Evolutionary conservation across 2,113 vertebrate genomes (phyloP).

Genomic region (Seriola rivoliana): DNA sequence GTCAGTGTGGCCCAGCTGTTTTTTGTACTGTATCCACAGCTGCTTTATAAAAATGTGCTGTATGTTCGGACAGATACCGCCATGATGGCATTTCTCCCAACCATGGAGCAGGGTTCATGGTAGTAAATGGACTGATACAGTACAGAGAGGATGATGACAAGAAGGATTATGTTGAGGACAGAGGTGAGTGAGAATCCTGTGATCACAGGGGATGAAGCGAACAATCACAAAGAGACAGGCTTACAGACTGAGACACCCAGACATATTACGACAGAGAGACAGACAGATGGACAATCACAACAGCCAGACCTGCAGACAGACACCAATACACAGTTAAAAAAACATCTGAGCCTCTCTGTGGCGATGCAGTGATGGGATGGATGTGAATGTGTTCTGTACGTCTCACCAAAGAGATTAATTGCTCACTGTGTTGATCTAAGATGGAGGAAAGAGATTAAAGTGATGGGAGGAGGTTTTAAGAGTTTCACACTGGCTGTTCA

Average conservation of each 20-base stretch:
- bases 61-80: not conserved
- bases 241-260: constrained; percentile 31
- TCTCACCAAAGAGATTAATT: constrained; percentile 22
- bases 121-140: not conserved
- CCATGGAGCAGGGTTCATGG: not conserved
- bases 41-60: not conserved
- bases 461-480: not conserved
- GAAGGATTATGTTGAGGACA: not conserved
- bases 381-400: constrained; percentile 27
- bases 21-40: constrained; percentile 30
- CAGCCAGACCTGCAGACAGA: constrained; percentile 40
- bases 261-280: constrained; percentile 37
- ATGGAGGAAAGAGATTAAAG: constrained; percentile 18
- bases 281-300: constrained; percentile 45
- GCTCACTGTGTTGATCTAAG: not conserved
- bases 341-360: constrained; percentile 54
- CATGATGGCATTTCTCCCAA: not conserved
- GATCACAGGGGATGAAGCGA: constrained; percentile 24
- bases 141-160: not conserved
- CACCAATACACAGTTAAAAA: constrained; percentile 49
- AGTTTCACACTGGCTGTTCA: not conserved
- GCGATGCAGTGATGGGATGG: constrained; percentile 43
- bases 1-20: constrained; percentile 49
- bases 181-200: not conserved
- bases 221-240: constrained; percentile 34